Base-by-base conservation (phyloP, 2,888 invertebrate genomes). In the Agriopis aurantiaria region DNA sequence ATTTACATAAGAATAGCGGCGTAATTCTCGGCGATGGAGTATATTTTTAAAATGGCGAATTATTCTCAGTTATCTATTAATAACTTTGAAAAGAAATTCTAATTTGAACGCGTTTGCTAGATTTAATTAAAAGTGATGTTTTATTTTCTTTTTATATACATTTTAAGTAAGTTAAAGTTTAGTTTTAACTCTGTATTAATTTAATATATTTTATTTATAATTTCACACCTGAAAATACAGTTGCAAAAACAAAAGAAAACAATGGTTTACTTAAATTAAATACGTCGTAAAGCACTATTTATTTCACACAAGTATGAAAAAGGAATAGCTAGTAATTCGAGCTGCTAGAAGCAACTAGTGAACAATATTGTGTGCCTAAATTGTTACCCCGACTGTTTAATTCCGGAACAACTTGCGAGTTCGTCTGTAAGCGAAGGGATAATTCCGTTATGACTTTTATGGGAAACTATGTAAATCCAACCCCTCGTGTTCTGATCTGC, bases 1-100 rank as follows among this genome's bases (percentile, higher is more conserved):
- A 76, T 76, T 75, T 72, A 57, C 71, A 76, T 74, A 68, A 76
- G 68, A 71, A 33, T 33, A 71, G 60, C 68, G 53, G 65, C 57
- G 68, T 69, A 68, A 68, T 70, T 68, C 65, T 65, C 52, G 58
- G 49, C 65, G 68, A 58, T 61, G 58, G 66, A 8, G 57, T 61
- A 55, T 61, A 60, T 59, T 68, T 64, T 69, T 71, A 68, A 69
- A 66, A 63, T 40, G 58, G 61, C 53, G 53, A 66, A 55, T 63
- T 66, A 63, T 66, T 70, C 58, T 70, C 55, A 65, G 48, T 56
- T 55, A 65, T 59, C 64, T 56, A 65, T 69, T 68, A 68, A 45
- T 64, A 68, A 55, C 53, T 57, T 67, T 46, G 58, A 46, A 46
- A 46, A 12, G 23, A 46, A 46, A 33, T 58, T 46, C 41, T 46